Base-by-base conservation (phyloP, 2,113 vertebrate genomes). In the Indicator maculatus region DNA sequence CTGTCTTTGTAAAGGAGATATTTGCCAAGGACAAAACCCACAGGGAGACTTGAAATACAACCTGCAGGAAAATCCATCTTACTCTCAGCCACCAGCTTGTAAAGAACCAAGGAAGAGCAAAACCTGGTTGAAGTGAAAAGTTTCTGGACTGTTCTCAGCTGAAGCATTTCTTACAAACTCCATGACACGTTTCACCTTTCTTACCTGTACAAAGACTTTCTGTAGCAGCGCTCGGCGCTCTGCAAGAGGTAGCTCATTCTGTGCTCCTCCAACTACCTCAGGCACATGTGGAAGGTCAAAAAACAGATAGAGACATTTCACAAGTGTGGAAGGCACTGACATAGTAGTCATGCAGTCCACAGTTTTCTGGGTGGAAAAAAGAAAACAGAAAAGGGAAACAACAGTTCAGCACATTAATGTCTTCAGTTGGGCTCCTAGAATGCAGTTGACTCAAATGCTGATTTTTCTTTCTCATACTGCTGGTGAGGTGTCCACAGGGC, bases 331-430 rank as follows among this genome's bases (percentile, higher is more conserved):
- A 96, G 99, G 99, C 79, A 99, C 99, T 2, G 99, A 99, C 99
- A 99, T 99, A 65, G 99, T 99, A 44, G 99, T 99, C 99, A 99
- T 99, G 98, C 99, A 99, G 98, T 99, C 99, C 98, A 99, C 99
- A 4, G 99, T 99, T 99, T 99, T 99, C 99, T 99, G 95, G 76
- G 47, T 31, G 61, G 53, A 81, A 39, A 83, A 44, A 96, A 96
- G 19, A n/a, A 11, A 38, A 53, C 36, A 69, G 12, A 65, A 33
- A 24, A 69, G 16, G 47, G 52, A 90, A 90, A 91, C 73, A 38
- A 2, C 44, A 83, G 47, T 41, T 95, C 56, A 93, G 60, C 20
- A 50, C 45, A 78, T 50, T 30, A 55, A 30, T 58, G 11, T 6
- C 74, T 33, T 47, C 17, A 86, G 45, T 33, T 26, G 47, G 0